Conservation (phyloP, 2,113 vertebrate species). For the Gnathonemus longibarbis region DNA sequence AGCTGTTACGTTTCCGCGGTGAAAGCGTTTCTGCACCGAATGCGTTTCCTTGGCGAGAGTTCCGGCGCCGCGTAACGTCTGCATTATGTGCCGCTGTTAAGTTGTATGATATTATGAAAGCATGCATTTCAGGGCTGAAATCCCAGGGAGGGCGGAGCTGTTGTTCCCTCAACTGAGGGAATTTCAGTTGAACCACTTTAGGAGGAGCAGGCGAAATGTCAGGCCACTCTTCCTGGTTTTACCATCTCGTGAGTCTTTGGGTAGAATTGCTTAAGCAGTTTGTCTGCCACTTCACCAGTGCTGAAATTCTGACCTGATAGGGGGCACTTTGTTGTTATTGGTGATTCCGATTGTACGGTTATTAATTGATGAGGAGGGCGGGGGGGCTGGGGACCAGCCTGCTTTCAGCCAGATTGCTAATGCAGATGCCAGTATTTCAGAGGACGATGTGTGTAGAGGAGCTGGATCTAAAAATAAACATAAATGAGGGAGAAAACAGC, state of each 20-base stretch:
- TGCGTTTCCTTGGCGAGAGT: not conserved
- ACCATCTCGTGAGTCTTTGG: not conserved
- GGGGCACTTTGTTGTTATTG: not conserved
- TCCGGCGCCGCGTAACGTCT: not conserved
- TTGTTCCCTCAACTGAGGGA: not conserved
- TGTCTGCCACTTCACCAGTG: not conserved
- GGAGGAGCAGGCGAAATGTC: not conserved
- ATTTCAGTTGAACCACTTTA: not conserved
- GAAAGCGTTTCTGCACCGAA: not conserved
- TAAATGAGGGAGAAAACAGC: not conserved
- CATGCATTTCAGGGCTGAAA: not conserved
- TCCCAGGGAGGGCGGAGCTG: not conserved
- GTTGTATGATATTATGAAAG: not conserved
- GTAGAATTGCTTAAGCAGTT: not conserved
- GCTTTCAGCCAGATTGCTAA: not conserved
- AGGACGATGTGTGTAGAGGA: not conserved
- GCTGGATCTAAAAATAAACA: not conserved
- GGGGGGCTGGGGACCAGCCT: not conserved
- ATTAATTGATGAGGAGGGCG: not conserved
- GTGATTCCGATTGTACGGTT: not conserved
- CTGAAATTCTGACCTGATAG: not conserved
- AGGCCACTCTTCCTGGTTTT: not conserved
- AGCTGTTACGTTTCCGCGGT: not conserved
- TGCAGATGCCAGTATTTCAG: not conserved
- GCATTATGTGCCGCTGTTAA: not conserved